Evolutionary conservation across 2,113 vertebrate genomes (phyloP).

Genomic region (Lepisosteus osseus): DNA sequence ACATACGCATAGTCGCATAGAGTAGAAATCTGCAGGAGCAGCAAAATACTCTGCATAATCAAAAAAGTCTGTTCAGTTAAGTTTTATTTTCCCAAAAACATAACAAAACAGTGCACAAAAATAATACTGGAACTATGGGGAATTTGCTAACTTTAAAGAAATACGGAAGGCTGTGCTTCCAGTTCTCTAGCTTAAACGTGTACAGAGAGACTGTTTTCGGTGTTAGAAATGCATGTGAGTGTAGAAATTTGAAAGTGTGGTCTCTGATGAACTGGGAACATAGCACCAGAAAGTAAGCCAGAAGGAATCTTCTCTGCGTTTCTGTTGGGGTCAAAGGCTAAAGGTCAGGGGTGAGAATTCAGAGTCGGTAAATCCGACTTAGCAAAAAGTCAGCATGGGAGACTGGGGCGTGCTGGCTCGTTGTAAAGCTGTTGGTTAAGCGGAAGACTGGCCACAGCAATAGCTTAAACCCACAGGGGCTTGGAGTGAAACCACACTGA

Average conservation of each 20-base stretch:
- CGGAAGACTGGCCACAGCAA: slow-evolving; percentile 6
- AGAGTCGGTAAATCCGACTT: slow-evolving; percentile 9
- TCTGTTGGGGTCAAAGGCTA: neutral
- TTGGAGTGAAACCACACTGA: slow-evolving; percentile 1
- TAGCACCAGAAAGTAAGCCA: neutral
- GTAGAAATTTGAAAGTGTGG: neutral
- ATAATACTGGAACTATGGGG: too few species aligned
- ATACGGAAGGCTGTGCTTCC: too few species aligned
- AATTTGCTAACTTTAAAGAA: too few species aligned
- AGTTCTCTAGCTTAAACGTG: too few species aligned
- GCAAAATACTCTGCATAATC: too few species aligned
- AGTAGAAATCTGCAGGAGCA: too few species aligned
- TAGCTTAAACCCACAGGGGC: neutral
- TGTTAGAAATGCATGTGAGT: neutral
- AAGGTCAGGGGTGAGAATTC: slow-evolving; percentile 8
- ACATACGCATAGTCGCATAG: too few species aligned
- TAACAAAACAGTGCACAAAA: too few species aligned
- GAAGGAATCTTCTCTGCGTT: neutral
- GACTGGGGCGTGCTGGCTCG: neutral
- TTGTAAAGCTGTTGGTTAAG: neutral
- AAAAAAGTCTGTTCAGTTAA: too few species aligned
- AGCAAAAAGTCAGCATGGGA: neutral
- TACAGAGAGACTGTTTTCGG: too few species aligned
- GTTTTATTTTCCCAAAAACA: too few species aligned
- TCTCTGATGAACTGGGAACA: neutral